Base-by-base conservation (phyloP, 1,140 invertebrate species). In the Cotesia glomerata region DNA sequence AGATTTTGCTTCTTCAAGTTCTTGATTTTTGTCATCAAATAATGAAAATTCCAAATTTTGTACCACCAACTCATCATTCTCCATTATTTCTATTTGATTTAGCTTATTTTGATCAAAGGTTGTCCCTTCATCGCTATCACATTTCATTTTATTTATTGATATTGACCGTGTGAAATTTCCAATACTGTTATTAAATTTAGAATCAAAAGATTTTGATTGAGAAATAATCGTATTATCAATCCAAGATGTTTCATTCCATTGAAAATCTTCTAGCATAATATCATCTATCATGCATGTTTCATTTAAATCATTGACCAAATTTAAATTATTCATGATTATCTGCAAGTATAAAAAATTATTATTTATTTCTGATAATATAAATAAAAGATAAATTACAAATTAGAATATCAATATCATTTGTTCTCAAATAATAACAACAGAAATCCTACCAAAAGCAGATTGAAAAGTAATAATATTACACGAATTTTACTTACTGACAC, bases 221-320 rank as follows among this genome's bases (percentile, higher is more conserved):
- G 68, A 56, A 18, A 78, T 76, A 26, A 58, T 72, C 39, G 73
- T 69, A 61, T 45, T 49, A 54, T 70, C 18, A 74, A 80, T 63
- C 26, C 80, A 74, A 49, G 76, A 75, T 11, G 72, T 72, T 36
- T 80, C 71, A 9, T 76, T 67, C 80, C 80, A 81, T 11, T 74
- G 18, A 64, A 59, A 64, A 32, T 69, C 70, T 66, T 71, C 34
- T 4, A 73, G 36, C 18, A 69, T 2, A 16, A 54, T n/a, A 26
- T 69, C 49, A 18, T 51, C 18, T 16, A 3, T 5, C 3, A 13
- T 5, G n/a, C 8, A n/a, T 14, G 52, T 14, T 54, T 5, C 52
- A 4, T 54, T 54, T 8, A 45, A 45, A 45, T 45, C 39, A 9
- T 7, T 45, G 5, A 11, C 11, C 11, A 45, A 45, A 9, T 45